A percentile compares a stretch with the other conserved stretches of the same genome.
Evolutionary conservation across 2,113 vertebrate genomes (phyloP).

Genomic region (Girardinichthys multiradiatus): DNA sequence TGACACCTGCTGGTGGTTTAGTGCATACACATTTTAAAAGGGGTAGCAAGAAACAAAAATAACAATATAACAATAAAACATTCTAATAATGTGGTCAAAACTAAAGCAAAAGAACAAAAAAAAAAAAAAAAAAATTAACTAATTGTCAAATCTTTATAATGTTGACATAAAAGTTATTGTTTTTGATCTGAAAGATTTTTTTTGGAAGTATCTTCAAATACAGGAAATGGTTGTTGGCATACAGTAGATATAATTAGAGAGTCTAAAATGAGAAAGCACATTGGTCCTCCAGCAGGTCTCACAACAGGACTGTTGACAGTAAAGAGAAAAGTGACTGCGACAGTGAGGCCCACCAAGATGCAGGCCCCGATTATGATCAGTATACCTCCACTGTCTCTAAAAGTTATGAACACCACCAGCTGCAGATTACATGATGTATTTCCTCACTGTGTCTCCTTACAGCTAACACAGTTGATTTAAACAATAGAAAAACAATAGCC

Average conservation of each 20-base stretch:
- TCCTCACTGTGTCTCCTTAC: slow-evolving; percentile 79
- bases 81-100: background rate
- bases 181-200: background rate
- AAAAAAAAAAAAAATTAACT: no score
- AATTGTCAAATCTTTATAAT: background rate
- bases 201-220: slow-evolving; percentile 67
- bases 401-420: slow-evolving; percentile 74
- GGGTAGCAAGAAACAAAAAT: background rate
- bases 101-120: background rate
- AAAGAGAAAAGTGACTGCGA: slow-evolving; percentile 76
- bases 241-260: slow-evolving; percentile 75
- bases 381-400: slow-evolving; percentile 70
- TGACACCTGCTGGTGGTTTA: background rate
- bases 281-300: slow-evolving; percentile 85
- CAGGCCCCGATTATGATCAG: slow-evolving; percentile 56
- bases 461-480: slow-evolving; percentile 71
- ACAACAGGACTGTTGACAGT: slow-evolving; percentile 85
- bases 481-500: background rate
- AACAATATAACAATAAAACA: background rate
- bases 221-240: slow-evolving; percentile 72
- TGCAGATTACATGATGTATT: slow-evolving; percentile 81
- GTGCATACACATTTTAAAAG: background rate
- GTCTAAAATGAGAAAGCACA: slow-evolving; percentile 86
- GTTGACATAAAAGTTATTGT: background rate
- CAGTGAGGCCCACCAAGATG: slow-evolving; percentile 69